These are phyloP conservation scores for Balanococcus diminutus DNA, from an alignment of 2,888 invertebrate genomes.

Conservation along the genomic window DNA sequence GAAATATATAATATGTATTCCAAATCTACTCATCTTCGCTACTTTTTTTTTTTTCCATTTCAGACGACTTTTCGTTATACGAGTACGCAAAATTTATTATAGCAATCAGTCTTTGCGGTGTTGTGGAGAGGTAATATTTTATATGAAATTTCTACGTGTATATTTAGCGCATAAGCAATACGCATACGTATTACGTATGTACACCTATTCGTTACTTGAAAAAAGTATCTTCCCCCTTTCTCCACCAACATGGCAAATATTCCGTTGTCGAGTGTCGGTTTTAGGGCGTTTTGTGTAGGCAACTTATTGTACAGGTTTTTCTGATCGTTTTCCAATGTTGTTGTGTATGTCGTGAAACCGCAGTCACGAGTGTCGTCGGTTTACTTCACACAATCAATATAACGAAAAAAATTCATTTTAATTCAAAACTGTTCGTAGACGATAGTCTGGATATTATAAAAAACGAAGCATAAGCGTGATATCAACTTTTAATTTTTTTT, in stretches of 20 bases:
- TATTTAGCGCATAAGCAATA: constrained; percentile 5
- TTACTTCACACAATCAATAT: too few species aligned
- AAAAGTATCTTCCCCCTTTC: background rate
- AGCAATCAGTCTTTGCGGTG: constrained; percentile 37
- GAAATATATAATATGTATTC: background rate
- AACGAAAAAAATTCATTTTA: too few species aligned
- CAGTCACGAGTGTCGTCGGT: background rate
- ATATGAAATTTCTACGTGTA: constrained; percentile 3
- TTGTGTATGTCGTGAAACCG: background rate
- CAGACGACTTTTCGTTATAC: constrained; percentile 19
- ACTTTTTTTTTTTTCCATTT: constrained; percentile 8
- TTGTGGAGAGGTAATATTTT: constrained; percentile 22
- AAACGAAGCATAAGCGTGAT: too few species aligned
- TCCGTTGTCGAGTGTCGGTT: background rate
- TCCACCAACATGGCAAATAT: background rate
- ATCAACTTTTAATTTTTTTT: too few species aligned
- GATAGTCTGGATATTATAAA: too few species aligned
- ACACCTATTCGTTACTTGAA: background rate
- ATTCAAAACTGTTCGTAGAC: too few species aligned
- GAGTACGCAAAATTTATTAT: constrained; percentile 37
- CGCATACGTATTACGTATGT: background rate
- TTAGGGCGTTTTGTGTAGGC: background rate
- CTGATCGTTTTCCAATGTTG: background rate
- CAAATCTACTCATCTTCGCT: constrained; percentile 34
- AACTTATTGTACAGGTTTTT: constrained; percentile 30